Conservation (phyloP, 2,888 invertebrate species). For the Coecobrya sp. region DNA sequence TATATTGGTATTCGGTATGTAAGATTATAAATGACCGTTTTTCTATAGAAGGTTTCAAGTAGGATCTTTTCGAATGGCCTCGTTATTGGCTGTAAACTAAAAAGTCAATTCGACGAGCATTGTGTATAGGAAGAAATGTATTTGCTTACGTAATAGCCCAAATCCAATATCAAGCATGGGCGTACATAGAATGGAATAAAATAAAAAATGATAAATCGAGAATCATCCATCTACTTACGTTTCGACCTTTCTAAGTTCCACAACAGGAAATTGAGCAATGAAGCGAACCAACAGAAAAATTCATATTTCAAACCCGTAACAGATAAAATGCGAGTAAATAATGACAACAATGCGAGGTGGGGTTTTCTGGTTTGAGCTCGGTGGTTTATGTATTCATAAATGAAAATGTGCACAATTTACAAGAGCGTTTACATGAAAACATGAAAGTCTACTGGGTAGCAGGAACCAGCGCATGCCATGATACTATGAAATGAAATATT, state of each 20-base stretch:
- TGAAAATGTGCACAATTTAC: too few relatives aligned
- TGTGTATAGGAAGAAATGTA: not conserved
- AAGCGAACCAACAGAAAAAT: not conserved
- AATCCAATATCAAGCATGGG: not conserved
- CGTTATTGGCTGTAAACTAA: not conserved
- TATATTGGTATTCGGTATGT: not conserved
- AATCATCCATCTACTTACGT: conserved; percentile 9
- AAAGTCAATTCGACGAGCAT: not conserved
- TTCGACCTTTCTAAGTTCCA: conserved; percentile 23
- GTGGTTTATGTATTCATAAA: too few relatives aligned
- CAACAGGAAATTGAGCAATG: not conserved
- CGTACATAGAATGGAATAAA: not conserved
- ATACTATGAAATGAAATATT: too few relatives aligned
- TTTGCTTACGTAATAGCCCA: not conserved
- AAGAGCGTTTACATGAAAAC: too few relatives aligned
- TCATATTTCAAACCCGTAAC: not conserved
- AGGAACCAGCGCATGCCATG: too few relatives aligned
- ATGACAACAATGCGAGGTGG: not conserved
- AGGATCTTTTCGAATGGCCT: not conserved
- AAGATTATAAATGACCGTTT: not conserved
- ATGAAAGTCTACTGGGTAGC: too few relatives aligned
- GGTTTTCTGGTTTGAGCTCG: too few relatives aligned
- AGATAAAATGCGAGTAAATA: not conserved
- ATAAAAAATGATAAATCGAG: not conserved
- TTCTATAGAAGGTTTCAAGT: not conserved